A percentile compares a stretch with the other conserved stretches of the same genome.
These are phyloP conservation scores for Galleria mellonella DNA, from an alignment of 1,140 invertebrate species.

Conservation along the genomic window DNA sequence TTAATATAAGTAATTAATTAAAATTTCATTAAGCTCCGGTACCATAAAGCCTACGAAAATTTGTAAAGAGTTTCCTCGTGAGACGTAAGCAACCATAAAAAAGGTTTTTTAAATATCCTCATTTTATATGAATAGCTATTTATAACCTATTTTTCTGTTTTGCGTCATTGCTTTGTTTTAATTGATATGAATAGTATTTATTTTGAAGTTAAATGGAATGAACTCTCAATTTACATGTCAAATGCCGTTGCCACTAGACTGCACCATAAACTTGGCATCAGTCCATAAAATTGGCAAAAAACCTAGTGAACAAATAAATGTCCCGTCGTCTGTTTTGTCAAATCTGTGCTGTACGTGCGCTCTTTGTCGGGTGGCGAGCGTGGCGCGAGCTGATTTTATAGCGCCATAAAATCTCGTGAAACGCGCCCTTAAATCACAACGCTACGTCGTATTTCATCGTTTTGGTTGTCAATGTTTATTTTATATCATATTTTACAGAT, in stretches of 20 bases:
- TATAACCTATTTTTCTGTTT: too few relatives aligned
- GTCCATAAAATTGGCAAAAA: conserved; percentile 70
- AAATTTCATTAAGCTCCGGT: too few relatives aligned
- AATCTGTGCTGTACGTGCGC: conserved; percentile 67
- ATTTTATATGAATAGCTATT: too few relatives aligned
- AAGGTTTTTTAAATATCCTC: too few relatives aligned
- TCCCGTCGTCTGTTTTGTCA: conserved; percentile 69
- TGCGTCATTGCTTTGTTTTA: too few relatives aligned
- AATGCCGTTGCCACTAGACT: conserved; percentile 17
- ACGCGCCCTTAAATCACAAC: conserved; percentile 69
- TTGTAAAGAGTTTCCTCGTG: too few relatives aligned
- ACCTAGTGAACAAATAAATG: conserved; percentile 70
- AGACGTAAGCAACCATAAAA: too few relatives aligned
- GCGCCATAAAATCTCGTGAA: conserved; percentile 70
- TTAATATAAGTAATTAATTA: too few relatives aligned
- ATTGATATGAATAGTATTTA: too few relatives aligned
- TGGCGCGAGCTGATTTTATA: conserved; percentile 59
- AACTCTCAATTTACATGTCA: conserved; percentile 14
- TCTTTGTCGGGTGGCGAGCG: conserved; percentile 28
- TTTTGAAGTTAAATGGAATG: not conserved
- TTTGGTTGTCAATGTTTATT: conserved; percentile 73
- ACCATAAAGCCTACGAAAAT: too few relatives aligned
- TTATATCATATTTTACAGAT: conserved; percentile 74
- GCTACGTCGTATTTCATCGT: conserved; percentile 71
- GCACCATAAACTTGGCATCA: conserved; percentile 55